Base-by-base conservation (phyloP, 2,888 invertebrate genomes). In the Phania funesta region DNA sequence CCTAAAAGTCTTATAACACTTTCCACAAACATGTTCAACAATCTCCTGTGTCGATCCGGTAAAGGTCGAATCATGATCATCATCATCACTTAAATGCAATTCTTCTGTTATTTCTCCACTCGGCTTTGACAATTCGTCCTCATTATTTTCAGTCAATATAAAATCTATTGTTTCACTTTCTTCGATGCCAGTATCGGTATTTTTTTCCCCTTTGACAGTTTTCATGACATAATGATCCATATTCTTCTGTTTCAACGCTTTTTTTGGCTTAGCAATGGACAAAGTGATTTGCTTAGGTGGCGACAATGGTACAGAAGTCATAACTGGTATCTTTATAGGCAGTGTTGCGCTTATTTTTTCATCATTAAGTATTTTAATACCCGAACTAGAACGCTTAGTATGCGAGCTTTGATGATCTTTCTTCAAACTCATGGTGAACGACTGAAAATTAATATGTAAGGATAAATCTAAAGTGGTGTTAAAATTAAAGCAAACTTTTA, bases 11-110 rank as follows among this genome's bases (percentile, higher is more conserved):
- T 88, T 89, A 73, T 86, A 89, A 80, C 91, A 91, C 78, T 90
- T 91, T 13, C 90, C 90, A 35, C 91, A 91, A n/a, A 91, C 88
- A 81, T 91, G 91, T 74, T 91, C 91, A 3, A 90, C 85, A 52
- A 90, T 87, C 70, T 90, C 91, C 48, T 89, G 87, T 0, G 87
- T 87, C 5, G 86, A 85, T 2, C 83, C 81, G 5, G 85, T 46
- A 8, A 75, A 73, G 7, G 84, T 85, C 0, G 78, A 77, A 1
- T 79, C 85, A 3, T 77, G 84, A 8, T 86, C 87, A 0, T 86
- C 88, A 3, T 86, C 88, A 0, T 85, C 88, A 32, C 83, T 85
- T 7, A 86, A 71, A 54, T 85, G 84, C n/a, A 86, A 50, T 58
- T 86, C 86, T 58, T 86, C 86, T 0, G 84, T 80, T n/a, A 85